Base-by-base conservation (phyloP, 2,888 invertebrate genomes). In the Helobdella robusta region DNA sequence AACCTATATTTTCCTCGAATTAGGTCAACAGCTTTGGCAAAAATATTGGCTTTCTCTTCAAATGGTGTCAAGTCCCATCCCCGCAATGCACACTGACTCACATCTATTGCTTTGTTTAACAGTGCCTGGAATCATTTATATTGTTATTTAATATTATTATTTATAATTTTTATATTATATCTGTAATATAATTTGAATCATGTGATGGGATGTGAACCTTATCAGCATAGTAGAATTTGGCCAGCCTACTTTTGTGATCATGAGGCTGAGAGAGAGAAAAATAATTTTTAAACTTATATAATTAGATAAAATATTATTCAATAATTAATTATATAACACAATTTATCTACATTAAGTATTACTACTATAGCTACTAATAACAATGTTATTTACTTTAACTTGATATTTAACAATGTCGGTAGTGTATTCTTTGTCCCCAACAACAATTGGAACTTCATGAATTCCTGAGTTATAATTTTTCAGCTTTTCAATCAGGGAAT, bases 401-500 rank as follows among this genome's bases (percentile, higher is more conserved):
- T 97, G 95, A 76, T 87, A 86, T 73, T 84, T 84, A 63, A 86
- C 85, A 74, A 86, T 83, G 67, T 87, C 84, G 0, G 89, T 89
- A 73, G 84, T 84, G 72, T 88, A 86, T 76, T 87, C 87, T 79
- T 95, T 85, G 72, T 88, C 87, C n/a, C 94, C 97, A 77, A 98
- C 91, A n/a, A 95, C 86, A 76, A 98, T 88, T 8, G 98, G 97
- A 68, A 97, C 85, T 71, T 97, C 94, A 75, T 88, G 87, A 67
- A 86, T 85, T 66, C 82, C 82, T 30, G 81, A 79, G 15, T 86
- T 82, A 70, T 86, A 84, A 68, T 85, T 81, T 68, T 85, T 81
- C 50, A 97, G 80, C 56, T 87, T 87, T 60, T 83, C 82, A 71
- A 86, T 84, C 36, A 97, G 81, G 56, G 85, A 86, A 61, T 81